Percentiles rank a stretch among this genome's conserved stretches.
These are phyloP conservation scores for Reticulitermes speratus DNA, from an alignment of 1,140 invertebrate species.

Conservation along the genomic window DNA sequence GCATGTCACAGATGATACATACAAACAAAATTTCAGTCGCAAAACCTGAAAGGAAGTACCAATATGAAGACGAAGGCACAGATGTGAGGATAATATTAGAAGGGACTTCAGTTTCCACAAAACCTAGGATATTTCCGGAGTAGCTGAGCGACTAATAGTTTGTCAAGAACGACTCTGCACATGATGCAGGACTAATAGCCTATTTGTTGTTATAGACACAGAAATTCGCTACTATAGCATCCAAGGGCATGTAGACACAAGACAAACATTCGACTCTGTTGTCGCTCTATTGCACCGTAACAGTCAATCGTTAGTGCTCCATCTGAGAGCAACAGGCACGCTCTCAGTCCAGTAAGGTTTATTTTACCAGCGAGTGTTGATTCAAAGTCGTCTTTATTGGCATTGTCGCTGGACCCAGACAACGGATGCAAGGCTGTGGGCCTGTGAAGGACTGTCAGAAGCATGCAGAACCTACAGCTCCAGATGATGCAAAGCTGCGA, in stretches of 20 bases:
- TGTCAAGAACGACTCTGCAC: too few species aligned
- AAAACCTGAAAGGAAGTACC: too few species aligned
- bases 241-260: not conserved
- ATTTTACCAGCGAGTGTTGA: not conserved
- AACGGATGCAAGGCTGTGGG: not conserved
- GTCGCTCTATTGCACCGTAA: not conserved
- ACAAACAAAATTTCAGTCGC: too few species aligned
- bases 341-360: not conserved
- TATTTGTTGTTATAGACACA: too few species aligned
- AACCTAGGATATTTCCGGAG: too few species aligned
- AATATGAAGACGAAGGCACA: too few species aligned
- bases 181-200: too few species aligned
- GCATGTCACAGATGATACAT: too few species aligned
- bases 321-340: not conserved
- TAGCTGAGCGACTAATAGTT: too few species aligned
- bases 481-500: not conserved
- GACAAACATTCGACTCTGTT: not conserved
- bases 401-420: too few species aligned
- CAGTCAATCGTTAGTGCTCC: not conserved
- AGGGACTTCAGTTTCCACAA: too few species aligned
- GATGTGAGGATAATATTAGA: too few species aligned
- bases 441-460: not conserved
- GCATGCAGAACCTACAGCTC: not conserved
- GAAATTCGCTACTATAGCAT: not conserved
- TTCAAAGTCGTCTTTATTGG: not conserved